Base-by-base conservation (phyloP, 2,113 vertebrate species). In the Ochotona curzoniae region DNA sequence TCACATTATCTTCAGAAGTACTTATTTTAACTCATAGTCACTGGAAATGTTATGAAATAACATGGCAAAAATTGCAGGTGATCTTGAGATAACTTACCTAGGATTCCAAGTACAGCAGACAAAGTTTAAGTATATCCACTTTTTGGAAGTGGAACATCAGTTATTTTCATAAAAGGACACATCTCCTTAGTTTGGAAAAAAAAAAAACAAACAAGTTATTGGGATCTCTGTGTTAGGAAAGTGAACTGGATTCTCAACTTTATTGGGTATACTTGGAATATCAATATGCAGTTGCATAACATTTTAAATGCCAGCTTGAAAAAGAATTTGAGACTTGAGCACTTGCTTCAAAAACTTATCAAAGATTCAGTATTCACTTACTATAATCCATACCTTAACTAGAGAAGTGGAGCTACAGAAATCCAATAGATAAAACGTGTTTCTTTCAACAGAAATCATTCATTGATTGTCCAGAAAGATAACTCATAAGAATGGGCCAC, bases 321-420 rank as follows among this genome's bases (percentile, higher is more conserved):
- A 82, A 64, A 83, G 2, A 79, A 64, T 60, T 66, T 5, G 8
- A 73, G 61, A 91, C 28, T 74, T 17, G 30, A 66, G 32, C 2
- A 80, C 28, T 88, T 70, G 1, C 89, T 85, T 96, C 30, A 49
- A 54, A 76, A 85, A 69, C 11, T 26, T 76, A 18, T 91, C 64
- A 85, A 35, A 85, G 47, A 75, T 84, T 85, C 23, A 35, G 18
- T 28, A 60, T 63, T 57, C 61, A 69, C 66, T 85, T 86, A 30
- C 13, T 51, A 5, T 60, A 51, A 32, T 2, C 57, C 70, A 71
- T 49, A 15, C 2, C n/a, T 71, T 83, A 69, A 32, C 30, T 9
- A 32, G n/a, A 89, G 21, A 82, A 12, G 49, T 9, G 49, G 15
- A 75, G 17, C 44, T 49, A 78, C 78, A n/a, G 32, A 83, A 73